These are phyloP conservation scores for Octonoba sinensis DNA, from an alignment of 2,888 invertebrate species.

Conservation along the genomic window DNA sequence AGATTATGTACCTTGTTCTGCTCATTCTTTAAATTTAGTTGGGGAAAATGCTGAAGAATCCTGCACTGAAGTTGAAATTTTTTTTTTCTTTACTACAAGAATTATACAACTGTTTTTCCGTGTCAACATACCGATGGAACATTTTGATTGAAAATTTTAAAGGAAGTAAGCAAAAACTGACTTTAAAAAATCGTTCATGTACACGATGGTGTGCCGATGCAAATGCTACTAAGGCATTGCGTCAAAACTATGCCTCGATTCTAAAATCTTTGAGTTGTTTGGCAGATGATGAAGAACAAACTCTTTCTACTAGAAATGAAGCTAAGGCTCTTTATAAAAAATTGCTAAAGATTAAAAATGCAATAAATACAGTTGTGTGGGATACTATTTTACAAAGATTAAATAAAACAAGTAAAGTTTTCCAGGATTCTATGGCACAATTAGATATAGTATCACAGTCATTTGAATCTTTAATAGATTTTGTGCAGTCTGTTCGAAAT, in stretches of 20 bases:
- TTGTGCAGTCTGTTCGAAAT: conserved; percentile 26
- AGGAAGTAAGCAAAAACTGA: conserved; percentile 18
- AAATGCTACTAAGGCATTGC: conserved; percentile 12
- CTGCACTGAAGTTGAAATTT: too few species aligned
- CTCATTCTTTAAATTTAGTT: neutral
- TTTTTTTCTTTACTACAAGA: neutral
- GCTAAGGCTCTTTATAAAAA: conserved; percentile 14
- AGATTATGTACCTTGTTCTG: neutral
- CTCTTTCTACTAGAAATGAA: conserved; percentile 9
- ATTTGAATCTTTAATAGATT: too few species aligned
- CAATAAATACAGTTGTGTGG: conserved; percentile 5
- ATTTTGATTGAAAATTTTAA: conserved; percentile 15
- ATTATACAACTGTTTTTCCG: neutral
- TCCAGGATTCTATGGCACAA: conserved; percentile 12
- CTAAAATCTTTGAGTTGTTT: conserved; percentile 12
- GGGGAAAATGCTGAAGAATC: conserved; percentile 1
- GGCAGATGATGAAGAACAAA: conserved; percentile 1
- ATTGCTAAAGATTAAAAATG: conserved; percentile 12
- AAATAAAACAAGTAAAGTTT: conserved; percentile 17
- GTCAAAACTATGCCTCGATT: conserved; percentile 17
- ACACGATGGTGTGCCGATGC: conserved; percentile 27
- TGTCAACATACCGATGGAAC: neutral
- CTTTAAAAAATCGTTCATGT: conserved; percentile 21
- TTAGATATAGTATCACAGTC: neutral
- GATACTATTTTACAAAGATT: conserved; percentile 29